Percentiles rank a stretch among this genome's conserved stretches.
phyloP scores from a whole-genome alignment of 2,797 vertebrate species.

The Novumbra hubbsi region DNA sequence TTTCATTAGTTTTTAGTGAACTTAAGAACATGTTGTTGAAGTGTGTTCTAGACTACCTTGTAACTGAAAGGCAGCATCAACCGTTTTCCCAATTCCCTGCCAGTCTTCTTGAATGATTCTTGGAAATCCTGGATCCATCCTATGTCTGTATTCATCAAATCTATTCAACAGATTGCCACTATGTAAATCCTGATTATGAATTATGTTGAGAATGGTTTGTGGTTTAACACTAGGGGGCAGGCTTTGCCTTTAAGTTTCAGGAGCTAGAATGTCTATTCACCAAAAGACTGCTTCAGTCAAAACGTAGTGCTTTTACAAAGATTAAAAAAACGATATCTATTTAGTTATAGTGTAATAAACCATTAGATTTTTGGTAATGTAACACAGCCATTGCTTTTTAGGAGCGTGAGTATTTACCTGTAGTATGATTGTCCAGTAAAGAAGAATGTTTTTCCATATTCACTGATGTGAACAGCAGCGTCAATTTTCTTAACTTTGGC shows the following conservation, averaged over 20 bases:
- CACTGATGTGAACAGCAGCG: constrained; percentile 58
- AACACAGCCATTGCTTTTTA: neutral
- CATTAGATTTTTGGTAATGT: neutral
- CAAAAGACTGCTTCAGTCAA: neutral
- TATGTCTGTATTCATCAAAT: constrained; percentile 57
- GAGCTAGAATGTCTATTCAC: neutral
- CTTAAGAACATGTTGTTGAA: neutral
- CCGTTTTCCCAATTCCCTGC: constrained; percentile 48
- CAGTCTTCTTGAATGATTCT: constrained; percentile 55
- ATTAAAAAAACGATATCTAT: neutral
- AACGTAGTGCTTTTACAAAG: neutral
- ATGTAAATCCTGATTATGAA: neutral
- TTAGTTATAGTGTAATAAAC: neutral
- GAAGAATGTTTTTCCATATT: constrained; percentile 63
- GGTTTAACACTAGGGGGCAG: constrained; percentile 9
- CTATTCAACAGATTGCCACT: constrained; percentile 29
- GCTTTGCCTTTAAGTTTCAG: neutral
- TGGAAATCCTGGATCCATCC: constrained; percentile 64
- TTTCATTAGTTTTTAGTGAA: neutral
- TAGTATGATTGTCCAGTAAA: constrained; percentile 63
- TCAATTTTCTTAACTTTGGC: constrained; percentile 57
- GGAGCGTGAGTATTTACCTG: constrained; percentile 49
- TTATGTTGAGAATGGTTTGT: neutral
- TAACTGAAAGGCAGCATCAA: constrained; percentile 63
- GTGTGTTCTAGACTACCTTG: constrained; percentile 47